phyloP scores from a whole-genome alignment of 2,797 vertebrate genomes.

The Girardinus metallicus region DNA sequence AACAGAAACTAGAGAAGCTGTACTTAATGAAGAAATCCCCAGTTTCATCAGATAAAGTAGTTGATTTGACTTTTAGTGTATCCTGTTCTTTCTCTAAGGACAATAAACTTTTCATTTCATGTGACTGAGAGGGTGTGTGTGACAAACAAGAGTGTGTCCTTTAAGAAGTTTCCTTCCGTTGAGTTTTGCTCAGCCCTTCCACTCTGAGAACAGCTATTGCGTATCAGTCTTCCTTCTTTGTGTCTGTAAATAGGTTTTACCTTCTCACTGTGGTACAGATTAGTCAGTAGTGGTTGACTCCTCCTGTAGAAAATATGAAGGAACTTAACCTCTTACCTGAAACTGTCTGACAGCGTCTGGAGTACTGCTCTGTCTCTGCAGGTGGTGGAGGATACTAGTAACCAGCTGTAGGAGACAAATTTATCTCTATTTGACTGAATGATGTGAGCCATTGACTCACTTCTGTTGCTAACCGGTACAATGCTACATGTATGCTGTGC shows the following conservation, averaged over 20 bases:
- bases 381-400: too few species aligned
- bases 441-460: too few species aligned
- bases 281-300: background rate
- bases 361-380: too few species aligned
- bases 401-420: too few species aligned
- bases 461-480: too few species aligned
- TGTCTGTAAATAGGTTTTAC: background rate
- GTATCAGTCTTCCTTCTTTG: background rate
- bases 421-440: too few species aligned
- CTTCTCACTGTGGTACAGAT: background rate
- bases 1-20: constrained; percentile 1
- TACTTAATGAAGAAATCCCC: background rate
- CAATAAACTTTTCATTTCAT: background rate
- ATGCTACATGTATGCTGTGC: too few species aligned
- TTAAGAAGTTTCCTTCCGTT: background rate
- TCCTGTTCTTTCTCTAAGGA: background rate
- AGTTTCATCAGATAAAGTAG: background rate
- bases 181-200: background rate
- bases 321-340: background rate
- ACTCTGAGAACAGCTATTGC: background rate
- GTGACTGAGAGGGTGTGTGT: background rate
- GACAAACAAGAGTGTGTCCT: background rate
- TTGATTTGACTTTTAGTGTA: background rate
- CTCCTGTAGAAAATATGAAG: background rate
- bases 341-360: background rate